Percentiles rank a stretch among this genome's conserved stretches.
Evolutionary conservation across 2,888 invertebrate genomes (phyloP).

Genomic region (Drosophila hamatofila): DNA sequence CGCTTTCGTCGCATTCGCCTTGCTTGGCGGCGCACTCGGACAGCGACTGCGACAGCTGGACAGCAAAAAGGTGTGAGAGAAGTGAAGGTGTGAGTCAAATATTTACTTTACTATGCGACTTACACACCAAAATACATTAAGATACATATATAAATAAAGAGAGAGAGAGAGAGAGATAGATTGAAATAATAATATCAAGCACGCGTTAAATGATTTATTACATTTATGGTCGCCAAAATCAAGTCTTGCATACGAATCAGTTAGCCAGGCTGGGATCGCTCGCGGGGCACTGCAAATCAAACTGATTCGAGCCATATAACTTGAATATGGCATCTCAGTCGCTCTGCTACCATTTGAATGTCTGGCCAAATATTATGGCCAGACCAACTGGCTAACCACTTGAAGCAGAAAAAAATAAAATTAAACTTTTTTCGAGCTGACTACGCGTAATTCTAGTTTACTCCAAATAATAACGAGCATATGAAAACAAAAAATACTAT

Average conservation of each 20-base stretch:
- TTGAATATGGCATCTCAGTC: conserved; percentile 54
- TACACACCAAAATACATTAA: conserved; percentile 36
- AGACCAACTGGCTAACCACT: conserved; percentile 32
- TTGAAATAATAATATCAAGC: conserved; percentile 70
- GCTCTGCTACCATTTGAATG: conserved; percentile 59
- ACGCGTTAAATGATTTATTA: conserved; percentile 81
- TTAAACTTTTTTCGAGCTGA: conserved; percentile 45
- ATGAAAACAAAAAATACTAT: conserved; percentile 28
- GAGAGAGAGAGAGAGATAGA: conserved; percentile 7
- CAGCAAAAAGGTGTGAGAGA: conserved; percentile 39
- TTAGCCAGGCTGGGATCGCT: conserved; percentile 5
- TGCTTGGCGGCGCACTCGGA: conserved; percentile 85
- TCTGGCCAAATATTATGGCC: conserved; percentile 61
- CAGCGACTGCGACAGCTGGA: conserved; percentile 71
- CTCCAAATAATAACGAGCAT: conserved; percentile 28
- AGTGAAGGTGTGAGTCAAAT: conserved; percentile 40
- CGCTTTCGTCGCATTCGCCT: conserved; percentile 85
- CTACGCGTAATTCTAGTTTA: conserved; percentile 68
- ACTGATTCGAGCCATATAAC: conserved; percentile 54
- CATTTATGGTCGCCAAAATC: conserved; percentile 71
- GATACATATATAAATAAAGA: neutral
- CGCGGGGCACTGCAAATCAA: conserved; percentile 58
- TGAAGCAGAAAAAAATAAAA: neutral
- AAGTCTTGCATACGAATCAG: conserved; percentile 75
- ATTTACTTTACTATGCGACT: conserved; percentile 39